Evolutionary conservation across 2,888 invertebrate genomes (phyloP), one percentile per base, ranked within the genome.

Genomic region (Andricus curvator): DNA sequence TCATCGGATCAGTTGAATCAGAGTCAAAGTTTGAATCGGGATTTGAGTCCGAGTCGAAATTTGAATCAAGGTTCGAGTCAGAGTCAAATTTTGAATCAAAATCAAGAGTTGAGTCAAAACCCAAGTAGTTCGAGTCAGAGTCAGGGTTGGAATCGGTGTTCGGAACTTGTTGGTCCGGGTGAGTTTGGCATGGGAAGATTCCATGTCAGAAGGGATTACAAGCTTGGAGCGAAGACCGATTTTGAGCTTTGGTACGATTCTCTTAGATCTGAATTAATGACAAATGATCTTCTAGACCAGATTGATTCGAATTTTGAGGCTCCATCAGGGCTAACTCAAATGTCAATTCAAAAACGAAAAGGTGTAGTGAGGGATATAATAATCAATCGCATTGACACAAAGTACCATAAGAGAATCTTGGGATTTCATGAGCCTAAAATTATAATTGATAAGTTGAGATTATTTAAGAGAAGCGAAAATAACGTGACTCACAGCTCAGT

Each of bases 341-440:
- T 33, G 17, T 41, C 65, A 9, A 51, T 41, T 9, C 20, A n/a
- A 4, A 64, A 81, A 37, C 76, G 80, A 74, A 81, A 80, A 29
- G 67, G 56, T 67, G 11, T 64, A 15, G 80, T 83, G 44, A 77
- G 78, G 78, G 80, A 78, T 64, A 83, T 83, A 20, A 83, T 51
- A 56, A 44, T 79, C 81, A 68, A 80, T 78, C 83, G 80, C 77
- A 66, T 84, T 60, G 83, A 83, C 70, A 81, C 83, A 77, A 29
- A 80, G 15, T 84, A 84, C 66, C 84, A 85, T 62, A 84, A 84
- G 70, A 85, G 62, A 64, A 81, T 85, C 64, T 15, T 85, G 37
- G 20, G 79, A 51, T 37, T 64, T 25, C 22, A 15, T 3, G 80
- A 85, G 11, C 82, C 81, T 29, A 80, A 20, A 77, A 79, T 78